phyloP scores from a whole-genome alignment of 1,140 invertebrate species.

The Sweltsa coloradensis region DNA sequence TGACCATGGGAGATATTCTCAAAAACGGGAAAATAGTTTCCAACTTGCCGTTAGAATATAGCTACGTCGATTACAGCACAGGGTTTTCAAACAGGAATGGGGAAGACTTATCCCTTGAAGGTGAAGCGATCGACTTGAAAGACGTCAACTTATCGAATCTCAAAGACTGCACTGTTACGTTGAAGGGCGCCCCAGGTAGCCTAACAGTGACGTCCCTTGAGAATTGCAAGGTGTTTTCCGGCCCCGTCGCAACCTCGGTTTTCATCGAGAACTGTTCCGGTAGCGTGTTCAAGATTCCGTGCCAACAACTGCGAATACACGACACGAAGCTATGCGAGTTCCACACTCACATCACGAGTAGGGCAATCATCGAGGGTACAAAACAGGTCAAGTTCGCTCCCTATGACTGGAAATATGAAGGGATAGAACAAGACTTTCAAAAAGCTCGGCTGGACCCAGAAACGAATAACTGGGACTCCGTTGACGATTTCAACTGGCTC shows the following conservation, averaged over 20 bases:
- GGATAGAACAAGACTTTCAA: conserved; percentile 61
- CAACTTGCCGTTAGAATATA: too few relatives aligned
- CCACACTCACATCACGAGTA: conserved; percentile 85
- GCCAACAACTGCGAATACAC: conserved; percentile 88
- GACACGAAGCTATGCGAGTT: conserved; percentile 62
- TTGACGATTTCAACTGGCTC: conserved; percentile 96
- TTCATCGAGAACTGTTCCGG: conserved; percentile 74
- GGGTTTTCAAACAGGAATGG: conserved; percentile 53
- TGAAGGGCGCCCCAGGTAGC: conserved; percentile 79
- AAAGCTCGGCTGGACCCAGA: conserved; percentile 56
- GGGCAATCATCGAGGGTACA: conserved; percentile 91
- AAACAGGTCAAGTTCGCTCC: conserved; percentile 65
- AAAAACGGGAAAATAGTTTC: too few relatives aligned
- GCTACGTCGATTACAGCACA: conserved; percentile 27
- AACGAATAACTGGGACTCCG: conserved; percentile 70
- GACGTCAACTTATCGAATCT: conserved; percentile 72
- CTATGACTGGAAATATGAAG: conserved; percentile 69
- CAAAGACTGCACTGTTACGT: conserved; percentile 56
- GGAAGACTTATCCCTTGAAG: conserved; percentile 45
- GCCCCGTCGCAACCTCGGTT: conserved; percentile 82
- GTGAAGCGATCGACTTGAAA: conserved; percentile 59
- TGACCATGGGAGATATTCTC: too few relatives aligned
- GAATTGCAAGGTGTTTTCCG: conserved; percentile 62
- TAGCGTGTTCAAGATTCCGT: conserved; percentile 75
- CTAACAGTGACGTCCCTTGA: conserved; percentile 69